Base-by-base conservation (phyloP, 1,140 invertebrate genomes). In the Leguminivora glycinivorella region DNA sequence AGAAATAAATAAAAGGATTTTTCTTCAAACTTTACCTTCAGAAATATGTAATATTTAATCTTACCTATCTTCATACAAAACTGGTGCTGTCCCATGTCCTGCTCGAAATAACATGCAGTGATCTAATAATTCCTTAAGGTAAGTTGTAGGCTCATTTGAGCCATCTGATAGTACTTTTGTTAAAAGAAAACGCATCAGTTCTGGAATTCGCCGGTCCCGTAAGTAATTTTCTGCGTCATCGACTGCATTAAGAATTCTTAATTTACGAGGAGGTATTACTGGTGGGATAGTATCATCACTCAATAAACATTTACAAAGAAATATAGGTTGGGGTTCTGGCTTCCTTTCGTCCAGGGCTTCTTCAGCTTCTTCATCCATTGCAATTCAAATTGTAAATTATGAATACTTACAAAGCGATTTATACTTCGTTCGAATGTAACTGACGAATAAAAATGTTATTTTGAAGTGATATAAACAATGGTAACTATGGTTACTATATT, bases 31-130 rank as follows among this genome's bases (percentile, higher is more conserved):
- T 43, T 43, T 43, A 43, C 12, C 14, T 14, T 43, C 2, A n/a
- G n/a, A 14, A 40, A 14, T 14, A 40, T 1, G 12, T 43, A n/a
- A n/a, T n/a, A n/a, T n/a, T n/a, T n/a, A n/a, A n/a, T 9, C 60
- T 63, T 78, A 89, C 88, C 79, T 82, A n/a, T 74, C 72, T 78
- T 89, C 84, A 72, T 83, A 90, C 14, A 90, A 68, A 43, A 85
- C 84, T 6, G 88, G 88, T 10, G 86, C 76, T 25, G 70, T 10
- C 66, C 85, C 85, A 72, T 81, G 73, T 26, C 83, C 83, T n/a
- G 85, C 84, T 31, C 87, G 80, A 79, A 80, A 90, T 14, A 87
- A 67, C 87, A 90, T 90, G 67, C 84, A 89, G 56, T 89, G 83
- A 75, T 87, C 82, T 4, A 90, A 70, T 67, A 90, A 63, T 66